A percentile compares a stretch with the other conserved stretches of the same genome.
phyloP scores from a whole-genome alignment of 2,113 vertebrate species.

The Cyprinodon brontotheroides region DNA sequence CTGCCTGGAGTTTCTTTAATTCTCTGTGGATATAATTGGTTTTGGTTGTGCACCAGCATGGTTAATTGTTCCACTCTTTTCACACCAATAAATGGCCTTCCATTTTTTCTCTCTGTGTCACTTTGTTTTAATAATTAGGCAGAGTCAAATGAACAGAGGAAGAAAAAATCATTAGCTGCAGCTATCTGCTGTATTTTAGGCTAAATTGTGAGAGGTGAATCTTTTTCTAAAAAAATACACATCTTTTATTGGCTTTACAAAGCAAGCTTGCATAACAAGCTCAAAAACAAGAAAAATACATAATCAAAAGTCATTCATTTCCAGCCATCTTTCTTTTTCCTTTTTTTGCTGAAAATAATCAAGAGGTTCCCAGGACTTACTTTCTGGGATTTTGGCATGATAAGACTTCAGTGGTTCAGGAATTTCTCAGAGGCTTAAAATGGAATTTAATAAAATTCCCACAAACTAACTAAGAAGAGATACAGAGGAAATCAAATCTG shows the following conservation, averaged over 20 bases:
- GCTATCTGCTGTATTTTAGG: not conserved
- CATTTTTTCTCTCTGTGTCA: not conserved
- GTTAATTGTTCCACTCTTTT: not conserved
- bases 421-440: slow-evolving; percentile 59
- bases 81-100: not conserved
- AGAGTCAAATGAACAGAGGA: not conserved
- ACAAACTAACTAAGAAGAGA: slow-evolving; percentile 42
- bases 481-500: slow-evolving; percentile 15
- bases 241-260: not conserved
- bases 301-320: slow-evolving; percentile 49
- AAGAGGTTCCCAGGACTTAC: slow-evolving; percentile 58
- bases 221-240: not conserved
- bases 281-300: slow-evolving; percentile 54
- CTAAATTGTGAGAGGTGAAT: not conserved
- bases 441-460: slow-evolving; percentile 63
- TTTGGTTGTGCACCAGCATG: not conserved
- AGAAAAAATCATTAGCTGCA: not conserved
- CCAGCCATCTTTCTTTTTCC: no score
- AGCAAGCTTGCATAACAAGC: slow-evolving; percentile 29
- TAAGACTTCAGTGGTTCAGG: slow-evolving; percentile 64
- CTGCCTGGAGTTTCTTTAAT: not conserved
- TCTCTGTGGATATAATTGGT: not conserved
- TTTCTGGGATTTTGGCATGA: slow-evolving; percentile 49
- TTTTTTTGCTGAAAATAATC: slow-evolving; percentile 1
- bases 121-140: not conserved